phyloP scores from a whole-genome alignment of 2,888 invertebrate genomes.

The Barypeithes pellucidus region DNA sequence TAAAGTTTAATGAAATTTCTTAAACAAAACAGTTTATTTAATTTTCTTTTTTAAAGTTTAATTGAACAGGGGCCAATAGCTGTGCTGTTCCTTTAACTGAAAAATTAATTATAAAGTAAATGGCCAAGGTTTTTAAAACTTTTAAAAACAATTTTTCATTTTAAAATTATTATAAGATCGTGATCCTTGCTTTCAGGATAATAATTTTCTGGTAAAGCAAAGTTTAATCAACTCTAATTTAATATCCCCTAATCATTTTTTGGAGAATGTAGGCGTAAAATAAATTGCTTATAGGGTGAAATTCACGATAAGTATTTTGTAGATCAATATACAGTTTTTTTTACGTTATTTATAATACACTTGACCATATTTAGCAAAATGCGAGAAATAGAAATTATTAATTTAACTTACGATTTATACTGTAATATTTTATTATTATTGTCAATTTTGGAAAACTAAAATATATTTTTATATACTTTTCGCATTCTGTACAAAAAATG shows the following conservation, averaged over 20 bases:
- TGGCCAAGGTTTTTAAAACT: slow-evolving; percentile 11
- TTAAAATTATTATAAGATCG: slow-evolving; percentile 16
- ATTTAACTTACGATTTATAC: too few species aligned
- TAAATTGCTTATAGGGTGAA: neutral
- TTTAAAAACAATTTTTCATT: slow-evolving; percentile 11
- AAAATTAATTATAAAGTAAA: slow-evolving; percentile 20
- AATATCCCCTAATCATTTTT: slow-evolving; percentile 17
- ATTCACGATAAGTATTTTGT: neutral
- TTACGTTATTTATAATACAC: neutral
- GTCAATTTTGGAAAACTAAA: too few species aligned
- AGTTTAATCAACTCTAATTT: slow-evolving; percentile 20
- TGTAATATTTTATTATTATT: too few species aligned
- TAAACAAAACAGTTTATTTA: slow-evolving; percentile 32
- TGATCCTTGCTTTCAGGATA: slow-evolving; percentile 14
- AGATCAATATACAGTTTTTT: neutral
- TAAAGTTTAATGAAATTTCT: slow-evolving; percentile 30
- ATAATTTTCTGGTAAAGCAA: slow-evolving; percentile 19
- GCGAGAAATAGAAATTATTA: too few species aligned
- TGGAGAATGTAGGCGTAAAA: neutral
- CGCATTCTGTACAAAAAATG: too few species aligned
- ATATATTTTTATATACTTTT: too few species aligned
- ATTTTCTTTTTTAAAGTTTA: slow-evolving; percentile 25
- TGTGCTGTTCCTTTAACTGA: slow-evolving; percentile 16
- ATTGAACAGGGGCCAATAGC: slow-evolving; percentile 8
- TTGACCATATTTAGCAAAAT: too few species aligned